Conservation (phyloP, 1,140 invertebrate species). For the Brachionus angularis region DNA sequence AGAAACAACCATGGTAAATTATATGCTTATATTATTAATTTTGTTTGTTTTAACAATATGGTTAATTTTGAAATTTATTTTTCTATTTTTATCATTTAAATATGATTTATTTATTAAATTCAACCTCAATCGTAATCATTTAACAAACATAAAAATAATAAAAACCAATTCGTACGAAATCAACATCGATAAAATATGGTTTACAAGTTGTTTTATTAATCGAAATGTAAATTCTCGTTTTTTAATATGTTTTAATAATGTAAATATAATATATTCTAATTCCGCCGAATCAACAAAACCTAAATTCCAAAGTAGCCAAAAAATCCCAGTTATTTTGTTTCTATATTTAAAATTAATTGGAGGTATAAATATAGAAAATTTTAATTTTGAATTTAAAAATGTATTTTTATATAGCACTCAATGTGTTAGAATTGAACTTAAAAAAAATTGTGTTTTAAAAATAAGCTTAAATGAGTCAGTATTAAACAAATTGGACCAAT, state of each 20-base stretch:
- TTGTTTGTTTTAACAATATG: not conserved
- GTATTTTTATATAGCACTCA: too few species aligned
- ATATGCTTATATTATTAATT: slow-evolving; percentile 23
- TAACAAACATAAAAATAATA: slow-evolving; percentile 3
- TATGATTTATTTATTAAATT: slow-evolving; percentile 16
- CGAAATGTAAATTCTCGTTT: slow-evolving; percentile 7
- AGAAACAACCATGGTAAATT: too few species aligned
- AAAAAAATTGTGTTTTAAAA: too few species aligned
- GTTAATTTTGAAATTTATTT: not conserved
- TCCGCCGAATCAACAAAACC: not conserved
- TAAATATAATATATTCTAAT: not conserved
- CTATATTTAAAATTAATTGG: slow-evolving; percentile 7
- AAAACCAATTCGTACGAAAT: not conserved
- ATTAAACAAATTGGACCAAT: too few species aligned
- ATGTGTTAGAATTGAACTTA: too few species aligned
- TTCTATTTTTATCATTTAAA: slow-evolving; percentile 13
- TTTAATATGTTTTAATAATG: not conserved
- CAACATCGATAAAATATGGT: slow-evolving; percentile 15
- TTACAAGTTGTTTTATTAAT: slow-evolving; percentile 31
- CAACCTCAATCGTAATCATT: slow-evolving; percentile 24
- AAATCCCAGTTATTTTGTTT: not conserved
- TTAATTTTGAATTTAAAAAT: too few species aligned
- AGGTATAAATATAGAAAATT: not conserved
- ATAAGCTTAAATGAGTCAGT: too few species aligned
- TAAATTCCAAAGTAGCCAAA: not conserved